These are phyloP conservation scores for Cloeon dipterum DNA, from an alignment of 2,888 invertebrate species.

Conservation along the genomic window DNA sequence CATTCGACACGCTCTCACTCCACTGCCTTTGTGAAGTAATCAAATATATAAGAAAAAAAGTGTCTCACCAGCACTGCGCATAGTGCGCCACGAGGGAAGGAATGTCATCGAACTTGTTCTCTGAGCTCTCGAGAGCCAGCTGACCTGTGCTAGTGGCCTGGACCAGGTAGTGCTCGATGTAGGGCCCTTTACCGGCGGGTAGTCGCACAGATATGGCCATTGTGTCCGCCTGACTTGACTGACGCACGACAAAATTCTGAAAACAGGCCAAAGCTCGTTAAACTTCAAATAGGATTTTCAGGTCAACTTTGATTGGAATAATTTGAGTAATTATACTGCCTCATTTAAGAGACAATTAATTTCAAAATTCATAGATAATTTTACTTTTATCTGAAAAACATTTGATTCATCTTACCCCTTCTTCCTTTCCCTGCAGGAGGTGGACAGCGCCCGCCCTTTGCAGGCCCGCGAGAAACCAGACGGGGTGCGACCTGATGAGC, in stretches of 20 bases:
- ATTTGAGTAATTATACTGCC: no score
- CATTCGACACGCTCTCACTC: no score
- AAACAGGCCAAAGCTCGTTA: conserved; percentile 10
- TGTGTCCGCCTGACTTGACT: conserved; percentile 79
- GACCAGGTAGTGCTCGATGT: conserved; percentile 90
- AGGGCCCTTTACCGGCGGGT: conserved; percentile 66
- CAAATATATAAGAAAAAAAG: background rate
- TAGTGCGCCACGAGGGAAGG: conserved; percentile 85
- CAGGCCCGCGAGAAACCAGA: conserved; percentile 88
- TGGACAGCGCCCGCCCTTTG: conserved; percentile 86
- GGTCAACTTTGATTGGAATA: no score
- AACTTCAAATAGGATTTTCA: no score
- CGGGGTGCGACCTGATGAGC: conserved; percentile 73
- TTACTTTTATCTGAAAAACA: no score
- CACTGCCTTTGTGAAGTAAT: no score
- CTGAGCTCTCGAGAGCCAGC: conserved; percentile 77
- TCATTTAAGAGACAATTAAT: background rate
- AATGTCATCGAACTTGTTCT: conserved; percentile 80
- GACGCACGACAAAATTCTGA: conserved; percentile 84
- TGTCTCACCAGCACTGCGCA: conserved; percentile 67
- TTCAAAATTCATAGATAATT: background rate
- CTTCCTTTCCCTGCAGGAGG: conserved; percentile 77
- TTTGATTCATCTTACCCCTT: conserved; percentile 48
- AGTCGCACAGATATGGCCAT: conserved; percentile 88
- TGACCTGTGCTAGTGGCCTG: conserved; percentile 34